These are phyloP conservation scores for Volucella inanis DNA, from an alignment of 2,888 invertebrate species.

Conservation along the genomic window DNA sequence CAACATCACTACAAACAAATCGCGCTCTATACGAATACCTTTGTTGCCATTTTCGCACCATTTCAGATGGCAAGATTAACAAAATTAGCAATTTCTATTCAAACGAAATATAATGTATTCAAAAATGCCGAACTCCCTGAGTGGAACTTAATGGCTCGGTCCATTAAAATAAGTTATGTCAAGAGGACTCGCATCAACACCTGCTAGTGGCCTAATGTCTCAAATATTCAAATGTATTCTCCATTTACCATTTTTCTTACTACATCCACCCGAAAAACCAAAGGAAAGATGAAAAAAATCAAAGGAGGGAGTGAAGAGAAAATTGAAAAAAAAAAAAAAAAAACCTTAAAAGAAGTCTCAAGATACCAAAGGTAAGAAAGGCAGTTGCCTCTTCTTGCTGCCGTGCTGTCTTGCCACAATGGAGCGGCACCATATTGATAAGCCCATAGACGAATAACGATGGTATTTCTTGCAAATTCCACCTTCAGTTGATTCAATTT, in stretches of 20 bases:
- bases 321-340: neutral
- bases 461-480: conserved; percentile 56
- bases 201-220: conserved; percentile 68
- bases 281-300: too few relatives aligned
- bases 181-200: conserved; percentile 67
- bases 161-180: conserved; percentile 74
- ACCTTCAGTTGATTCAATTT: conserved; percentile 72
- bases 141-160: conserved; percentile 64
- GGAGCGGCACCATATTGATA: conserved; percentile 62
- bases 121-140: conserved; percentile 39
- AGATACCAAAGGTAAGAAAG: neutral
- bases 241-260: neutral
- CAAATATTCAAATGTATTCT: conserved; percentile 63
- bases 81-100: conserved; percentile 67
- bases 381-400: neutral
- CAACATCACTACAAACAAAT: neutral
- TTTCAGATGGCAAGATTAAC: conserved; percentile 58
- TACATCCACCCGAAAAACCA: too few relatives aligned
- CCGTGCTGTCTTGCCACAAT: neutral
- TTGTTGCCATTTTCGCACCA: conserved; percentile 29
- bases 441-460: conserved; percentile 61
- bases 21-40: too few relatives aligned
- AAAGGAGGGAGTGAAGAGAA: neutral
- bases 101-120: conserved; percentile 65
- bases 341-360: neutral